Percentiles rank a stretch among this genome's conserved stretches.
Conservation (phyloP, 2,113 vertebrate genomes). For the Thermophis baileyi region DNA sequence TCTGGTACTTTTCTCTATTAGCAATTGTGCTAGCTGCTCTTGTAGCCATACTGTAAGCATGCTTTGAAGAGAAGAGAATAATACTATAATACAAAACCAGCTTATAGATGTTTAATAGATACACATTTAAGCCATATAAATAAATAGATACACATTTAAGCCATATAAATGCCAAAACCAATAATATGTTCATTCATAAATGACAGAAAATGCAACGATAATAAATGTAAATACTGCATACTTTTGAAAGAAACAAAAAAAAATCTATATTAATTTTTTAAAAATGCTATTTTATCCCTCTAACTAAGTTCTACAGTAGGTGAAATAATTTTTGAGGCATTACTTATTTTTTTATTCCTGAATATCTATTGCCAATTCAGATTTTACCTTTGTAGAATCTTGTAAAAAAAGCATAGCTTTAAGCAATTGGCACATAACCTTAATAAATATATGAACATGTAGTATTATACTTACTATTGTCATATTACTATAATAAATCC, state of each 20-base stretch:
- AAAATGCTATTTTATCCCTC: conserved; percentile 4
- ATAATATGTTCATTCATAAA: neutral
- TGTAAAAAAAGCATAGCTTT: conserved; percentile 55
- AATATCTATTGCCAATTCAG: conserved; percentile 60
- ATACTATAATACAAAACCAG: neutral
- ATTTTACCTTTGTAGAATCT: conserved; percentile 56
- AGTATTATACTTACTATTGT: conserved; percentile 56
- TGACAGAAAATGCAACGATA: neutral
- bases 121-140: neutral
- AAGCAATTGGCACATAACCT: conserved; percentile 56
- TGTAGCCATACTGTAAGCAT: neutral
- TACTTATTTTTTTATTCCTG: conserved; percentile 38
- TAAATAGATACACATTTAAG: neutral
- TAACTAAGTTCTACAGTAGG: conserved; percentile 53
- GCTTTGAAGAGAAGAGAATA: neutral
- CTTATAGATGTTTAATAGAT: neutral
- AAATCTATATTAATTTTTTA: neutral
- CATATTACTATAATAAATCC: conserved; percentile 68
- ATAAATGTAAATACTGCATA: conserved; percentile 2
- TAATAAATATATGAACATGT: conserved; percentile 57
- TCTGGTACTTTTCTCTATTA: neutral
- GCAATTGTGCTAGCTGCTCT: neutral
- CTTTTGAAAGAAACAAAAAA: neutral
- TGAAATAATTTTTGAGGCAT: conserved; percentile 44
- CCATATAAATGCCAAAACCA: neutral